Evolutionary conservation across 2,113 vertebrate genomes (phyloP), one percentile per base, ranked within the genome.

Genomic region (Varanus salvator): DNA sequence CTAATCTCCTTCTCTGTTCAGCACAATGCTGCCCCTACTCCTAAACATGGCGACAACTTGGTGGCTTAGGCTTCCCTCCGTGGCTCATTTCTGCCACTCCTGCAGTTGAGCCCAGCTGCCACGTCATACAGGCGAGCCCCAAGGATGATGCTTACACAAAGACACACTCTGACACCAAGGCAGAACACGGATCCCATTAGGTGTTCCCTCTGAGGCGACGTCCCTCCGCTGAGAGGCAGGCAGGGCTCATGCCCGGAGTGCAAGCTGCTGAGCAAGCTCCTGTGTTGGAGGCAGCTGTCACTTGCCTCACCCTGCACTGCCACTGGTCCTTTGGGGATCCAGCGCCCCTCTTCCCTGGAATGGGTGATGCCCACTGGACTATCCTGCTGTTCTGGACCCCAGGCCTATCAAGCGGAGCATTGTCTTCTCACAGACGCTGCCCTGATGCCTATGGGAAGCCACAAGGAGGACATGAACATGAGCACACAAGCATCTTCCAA

Each of bases 31-130:
- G 3, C 3, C 0, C 11, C 1, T 0, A 74, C 90, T 78, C 72
- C 8, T 38, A 0, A 91, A 11, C 31, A 0, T 0, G 0, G 77
- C 64, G 7, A 84, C 0, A 54, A 0, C 77, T 60, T 80, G 12
- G 48, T 80, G 0, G 12, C 23, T 0, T 75, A 76, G 0, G 0
- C 8, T 74, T 17, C 72, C 34, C 34, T 29, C 0, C 0, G 52
- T 77, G 76, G 1, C 0, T 87, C 88, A 69, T 0, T 87, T 31
- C 80, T 83, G 69, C 54, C 2, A 0, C 0, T 52, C 44, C 80
- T 6, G 0, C 2, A 0, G 19, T 6, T 1, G 12, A 11, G 6
- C 15, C 57, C 19, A 27, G 17, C 4, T 27, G 5, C 34, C n/a
- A 50, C 29, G 11, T 31, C 4, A 29, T 19, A 52, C 29, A 69